Conservation (phyloP, 2,888 invertebrate species). For the Parnassius glacialis region DNA sequence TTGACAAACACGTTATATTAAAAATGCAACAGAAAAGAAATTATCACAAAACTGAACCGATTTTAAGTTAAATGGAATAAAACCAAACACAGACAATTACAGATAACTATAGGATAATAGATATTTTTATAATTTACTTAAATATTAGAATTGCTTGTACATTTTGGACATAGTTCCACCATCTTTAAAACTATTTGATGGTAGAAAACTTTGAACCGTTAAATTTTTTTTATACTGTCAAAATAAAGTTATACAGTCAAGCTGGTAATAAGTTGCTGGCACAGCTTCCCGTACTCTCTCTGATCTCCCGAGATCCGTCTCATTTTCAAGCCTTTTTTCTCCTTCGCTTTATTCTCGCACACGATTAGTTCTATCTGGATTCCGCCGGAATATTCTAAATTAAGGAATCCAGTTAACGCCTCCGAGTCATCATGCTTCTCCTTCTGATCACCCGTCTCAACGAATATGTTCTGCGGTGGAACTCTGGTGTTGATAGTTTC, state of each 20-base stretch:
- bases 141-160: conserved; percentile 20
- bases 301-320: conserved; percentile 93
- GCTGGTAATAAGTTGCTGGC: conserved; percentile 92
- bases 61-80: conserved; percentile 3
- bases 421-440: conserved; percentile 49
- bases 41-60: conserved; percentile 21
- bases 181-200: conserved; percentile 3
- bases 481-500: conserved; percentile 89
- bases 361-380: conserved; percentile 92
- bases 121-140: conserved; percentile 5
- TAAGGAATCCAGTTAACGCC: conserved; percentile 77
- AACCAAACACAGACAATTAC: conserved; percentile 7
- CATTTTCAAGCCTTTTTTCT: conserved; percentile 91
- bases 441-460: conserved; percentile 62
- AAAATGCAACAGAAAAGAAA: conserved; percentile 9
- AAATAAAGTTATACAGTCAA: conserved; percentile 83
- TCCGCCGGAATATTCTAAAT: conserved; percentile 89
- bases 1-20: background rate
- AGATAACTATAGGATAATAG: conserved; percentile 14
- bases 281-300: conserved; percentile 91
- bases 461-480: conserved; percentile 83
- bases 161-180: conserved; percentile 9
- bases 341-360: conserved; percentile 85
- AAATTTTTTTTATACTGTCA: background rate
- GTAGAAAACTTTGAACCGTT: background rate